Evolutionary conservation across 2,113 vertebrate species (phyloP), one percentile per base, ranked within the genome.

Genomic region (Vireo altiloquus): DNA sequence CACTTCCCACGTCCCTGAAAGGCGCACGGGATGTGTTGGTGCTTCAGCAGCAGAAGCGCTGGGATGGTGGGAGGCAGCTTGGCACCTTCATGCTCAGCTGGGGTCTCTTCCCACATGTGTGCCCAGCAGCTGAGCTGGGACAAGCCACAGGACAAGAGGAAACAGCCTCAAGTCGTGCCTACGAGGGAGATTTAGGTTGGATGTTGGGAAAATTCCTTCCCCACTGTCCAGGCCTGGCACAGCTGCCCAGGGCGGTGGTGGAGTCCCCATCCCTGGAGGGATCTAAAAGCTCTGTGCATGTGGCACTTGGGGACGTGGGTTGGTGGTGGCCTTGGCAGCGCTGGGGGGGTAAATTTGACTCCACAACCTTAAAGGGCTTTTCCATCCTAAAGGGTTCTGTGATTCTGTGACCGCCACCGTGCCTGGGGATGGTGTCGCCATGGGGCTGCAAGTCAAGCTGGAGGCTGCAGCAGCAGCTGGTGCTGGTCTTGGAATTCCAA

Each of bases 351-450:
- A 12, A 21, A 60, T 35, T 35, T 40, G 10, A 47, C 8, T 54
- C 18, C n/a, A 25, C 9, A 44, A 10, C 11, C 7, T 56, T 6
- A 28, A 59, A 35, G 35, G 31, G 40, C 12, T 63, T 69, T 77
- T 69, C 25, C 47, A 35, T 0, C 33, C 46, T 46, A 6, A 82
- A 76, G 40, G 30, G 54, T 47, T 53, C 69, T 35, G 39, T 21
- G 78, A 47, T 21, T 47, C 46, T 13, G 33, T 16, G 61, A 6
- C 16, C 53, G 39, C 4, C 16, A 10, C 28, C 5, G 7, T 22
- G 21, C 46, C 30, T 4, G n/a, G 52, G 50, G 42, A 25, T 4
- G 4, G 12, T 1, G 2, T 35, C 13, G 15, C 57, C 15, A 1
- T 2, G 46, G 37, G 56, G 61, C 47, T 47, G 18, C 42, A 30